A percentile compares a stretch with the other conserved stretches of the same genome.
Conservation (phyloP, 1,140 invertebrate genomes). For the Plectus sambesii region DNA sequence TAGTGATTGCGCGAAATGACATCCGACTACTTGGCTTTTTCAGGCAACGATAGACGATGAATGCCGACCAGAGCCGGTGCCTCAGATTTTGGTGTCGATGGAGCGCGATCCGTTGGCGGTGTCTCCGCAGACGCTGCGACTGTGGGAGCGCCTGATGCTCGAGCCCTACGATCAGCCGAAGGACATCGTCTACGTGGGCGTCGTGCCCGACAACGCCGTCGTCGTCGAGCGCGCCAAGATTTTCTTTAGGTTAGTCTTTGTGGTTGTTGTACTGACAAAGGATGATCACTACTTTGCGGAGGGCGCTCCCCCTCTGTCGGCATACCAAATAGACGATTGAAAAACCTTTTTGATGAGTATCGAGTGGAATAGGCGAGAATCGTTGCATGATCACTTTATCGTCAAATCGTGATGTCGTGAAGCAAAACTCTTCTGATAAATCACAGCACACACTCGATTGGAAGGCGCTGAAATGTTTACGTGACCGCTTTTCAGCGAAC, state of each 20-base stretch:
- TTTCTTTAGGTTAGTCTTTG: conserved; percentile 63
- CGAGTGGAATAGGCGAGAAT: too few relatives aligned
- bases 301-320: too few relatives aligned
- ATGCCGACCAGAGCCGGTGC: conserved; percentile 36
- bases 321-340: too few relatives aligned
- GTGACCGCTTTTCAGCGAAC: conserved; percentile 10
- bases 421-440: background rate
- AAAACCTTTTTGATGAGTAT: too few relatives aligned
- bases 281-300: conserved; percentile 13
- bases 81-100: conserved; percentile 22
- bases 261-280: conserved; percentile 1
- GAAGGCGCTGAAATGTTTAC: conserved; percentile 47
- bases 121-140: conserved; percentile 20
- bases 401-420: too few relatives aligned
- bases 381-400: too few relatives aligned
- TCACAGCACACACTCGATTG: conserved; percentile 28
- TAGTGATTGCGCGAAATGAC: too few relatives aligned
- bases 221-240: conserved; percentile 63
- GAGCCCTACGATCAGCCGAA: conserved; percentile 83
- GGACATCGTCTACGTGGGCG: conserved; percentile 83
- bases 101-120: conserved; percentile 28
- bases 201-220: conserved; percentile 79
- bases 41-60: too few relatives aligned
- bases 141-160: conserved; percentile 48
- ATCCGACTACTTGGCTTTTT: too few relatives aligned